A percentile compares a stretch with the other conserved stretches of the same genome.
Evolutionary conservation across 2,888 invertebrate genomes (phyloP).

Genomic region (Pomacea canaliculata): DNA sequence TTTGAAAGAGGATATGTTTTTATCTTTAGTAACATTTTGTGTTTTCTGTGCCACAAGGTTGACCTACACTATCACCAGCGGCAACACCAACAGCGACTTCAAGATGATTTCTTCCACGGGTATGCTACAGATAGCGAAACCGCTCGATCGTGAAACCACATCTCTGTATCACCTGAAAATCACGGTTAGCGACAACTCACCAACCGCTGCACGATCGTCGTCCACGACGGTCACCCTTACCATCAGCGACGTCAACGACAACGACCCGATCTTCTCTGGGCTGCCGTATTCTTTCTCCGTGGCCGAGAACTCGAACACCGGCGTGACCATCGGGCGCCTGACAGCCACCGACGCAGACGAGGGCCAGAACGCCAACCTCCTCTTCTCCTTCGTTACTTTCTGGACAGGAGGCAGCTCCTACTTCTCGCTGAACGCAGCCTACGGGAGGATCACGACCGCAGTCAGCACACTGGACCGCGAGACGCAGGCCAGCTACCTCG

Average conservation of each 20-base stretch:
- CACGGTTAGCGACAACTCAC: constrained; percentile 40
- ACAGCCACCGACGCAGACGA: constrained; percentile 52
- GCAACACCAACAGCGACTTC: constrained; percentile 53
- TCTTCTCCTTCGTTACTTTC: constrained; percentile 36
- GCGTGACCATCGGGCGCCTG: constrained; percentile 41
- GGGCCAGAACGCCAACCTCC: constrained; percentile 44
- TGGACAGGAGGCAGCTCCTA: constrained; percentile 39
- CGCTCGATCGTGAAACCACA: constrained; percentile 57
- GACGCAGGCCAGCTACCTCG: constrained; percentile 37
- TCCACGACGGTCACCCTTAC: constrained; percentile 45
- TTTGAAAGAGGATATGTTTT: neutral
- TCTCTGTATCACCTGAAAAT: constrained; percentile 43
- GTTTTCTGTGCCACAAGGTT: constrained; percentile 26
- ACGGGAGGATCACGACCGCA: constrained; percentile 37
- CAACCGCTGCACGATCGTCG: constrained; percentile 31
- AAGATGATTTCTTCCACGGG: constrained; percentile 38
- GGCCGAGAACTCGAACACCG: constrained; percentile 47
- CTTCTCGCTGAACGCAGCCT: constrained; percentile 39
- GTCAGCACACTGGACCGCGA: constrained; percentile 46
- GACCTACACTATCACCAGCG: constrained; percentile 46
- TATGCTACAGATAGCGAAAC: constrained; percentile 42
- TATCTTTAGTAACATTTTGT: no score
- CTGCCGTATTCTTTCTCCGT: constrained; percentile 46
- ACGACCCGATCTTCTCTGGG: constrained; percentile 46
- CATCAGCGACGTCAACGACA: constrained; percentile 56